A percentile compares a stretch with the other conserved stretches of the same genome.
Conservation (phyloP, 1,140 invertebrate genomes). For the Diabrotica virgifera region DNA sequence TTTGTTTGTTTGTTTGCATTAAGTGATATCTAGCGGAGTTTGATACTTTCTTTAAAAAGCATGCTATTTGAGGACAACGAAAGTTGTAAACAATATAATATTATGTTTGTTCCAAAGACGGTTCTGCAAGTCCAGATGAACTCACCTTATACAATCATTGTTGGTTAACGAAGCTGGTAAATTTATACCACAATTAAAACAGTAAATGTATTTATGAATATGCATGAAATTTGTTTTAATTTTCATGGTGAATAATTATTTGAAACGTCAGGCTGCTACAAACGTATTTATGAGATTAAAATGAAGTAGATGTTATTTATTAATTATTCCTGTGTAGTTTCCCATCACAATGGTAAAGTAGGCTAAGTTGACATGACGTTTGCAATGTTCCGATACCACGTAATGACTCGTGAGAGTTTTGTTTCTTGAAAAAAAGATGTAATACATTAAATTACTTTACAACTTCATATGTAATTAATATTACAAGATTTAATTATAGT, state of each 20-base stretch:
- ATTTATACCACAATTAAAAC: conserved; percentile 23
- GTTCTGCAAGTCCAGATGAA: background rate
- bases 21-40: too few relatives aligned
- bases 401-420: too few relatives aligned
- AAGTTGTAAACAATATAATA: too few relatives aligned
- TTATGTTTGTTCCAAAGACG: background rate
- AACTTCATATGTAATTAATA: too few relatives aligned
- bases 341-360: background rate
- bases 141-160: conserved; percentile 9
- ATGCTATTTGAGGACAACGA: too few relatives aligned
- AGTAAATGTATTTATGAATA: conserved; percentile 22
- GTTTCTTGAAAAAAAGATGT: too few relatives aligned
- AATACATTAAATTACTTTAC: too few relatives aligned
- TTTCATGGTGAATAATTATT: conserved; percentile 17
- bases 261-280: background rate
- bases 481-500: too few relatives aligned
- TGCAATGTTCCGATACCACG: background rate
- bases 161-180: conserved; percentile 21
- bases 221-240: conserved; percentile 22
- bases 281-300: conserved; percentile 3
- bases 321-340: conserved; percentile 1
- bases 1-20: too few relatives aligned
- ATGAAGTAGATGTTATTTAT: background rate
- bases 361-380: background rate
- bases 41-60: too few relatives aligned